Evolutionary conservation across 2,888 invertebrate species (phyloP).

Genomic region (Acutogordius australiensis): DNA sequence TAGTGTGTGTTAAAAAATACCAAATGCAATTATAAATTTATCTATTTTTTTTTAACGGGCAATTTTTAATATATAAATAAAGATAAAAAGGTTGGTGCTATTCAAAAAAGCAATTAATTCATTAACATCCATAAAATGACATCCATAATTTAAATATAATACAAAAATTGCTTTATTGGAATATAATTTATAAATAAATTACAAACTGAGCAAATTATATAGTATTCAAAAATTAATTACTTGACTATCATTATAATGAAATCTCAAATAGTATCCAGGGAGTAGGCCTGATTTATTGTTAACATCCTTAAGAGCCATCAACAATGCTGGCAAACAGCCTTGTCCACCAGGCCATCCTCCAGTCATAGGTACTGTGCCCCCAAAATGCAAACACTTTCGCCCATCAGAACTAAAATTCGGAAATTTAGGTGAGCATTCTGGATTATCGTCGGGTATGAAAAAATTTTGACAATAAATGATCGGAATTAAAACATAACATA

Average conservation of each 20-base stretch:
- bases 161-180: neutral
- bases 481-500: too few species aligned
- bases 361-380: conserved; percentile 82
- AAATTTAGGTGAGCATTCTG: neutral
- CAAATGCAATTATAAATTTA: too few species aligned
- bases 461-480: too few species aligned
- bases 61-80: too few species aligned
- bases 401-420: conserved; percentile 11
- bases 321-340: conserved; percentile 87
- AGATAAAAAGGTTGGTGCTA: too few species aligned
- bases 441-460: too few species aligned
- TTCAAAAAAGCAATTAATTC: too few species aligned
- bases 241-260: conserved; percentile 85
- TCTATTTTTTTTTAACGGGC: too few species aligned
- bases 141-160: too few species aligned
- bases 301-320: conserved; percentile 77
- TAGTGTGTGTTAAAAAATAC: too few species aligned
- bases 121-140: too few species aligned
- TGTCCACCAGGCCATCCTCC: conserved; percentile 95
- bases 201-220: neutral
- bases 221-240: conserved; percentile 30
- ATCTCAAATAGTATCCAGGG: conserved; percentile 56
- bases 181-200: neutral
- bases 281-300: conserved; percentile 57
- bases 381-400: conserved; percentile 41